Conservation (phyloP, 2,113 vertebrate genomes). For the Cyanoderma ruficeps region DNA sequence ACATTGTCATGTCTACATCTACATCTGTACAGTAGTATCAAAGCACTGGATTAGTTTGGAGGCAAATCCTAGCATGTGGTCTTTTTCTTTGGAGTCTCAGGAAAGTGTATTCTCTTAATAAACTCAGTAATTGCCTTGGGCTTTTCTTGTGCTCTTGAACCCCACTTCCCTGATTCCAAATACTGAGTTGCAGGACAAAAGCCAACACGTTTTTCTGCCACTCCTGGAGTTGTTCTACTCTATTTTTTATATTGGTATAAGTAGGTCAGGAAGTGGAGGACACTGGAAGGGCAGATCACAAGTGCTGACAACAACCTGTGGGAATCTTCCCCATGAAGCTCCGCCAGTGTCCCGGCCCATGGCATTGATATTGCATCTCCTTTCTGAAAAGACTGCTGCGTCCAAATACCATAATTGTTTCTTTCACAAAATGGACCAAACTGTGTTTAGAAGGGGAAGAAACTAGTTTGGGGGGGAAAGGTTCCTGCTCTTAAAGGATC, state of each 20-base stretch:
- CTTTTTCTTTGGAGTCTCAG: background rate
- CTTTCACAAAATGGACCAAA: background rate
- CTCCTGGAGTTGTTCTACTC: background rate
- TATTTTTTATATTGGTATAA: background rate
- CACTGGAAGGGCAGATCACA: background rate
- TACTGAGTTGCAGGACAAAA: background rate
- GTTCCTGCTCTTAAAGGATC: background rate
- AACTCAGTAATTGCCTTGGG: background rate
- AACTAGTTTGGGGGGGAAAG: fast-evolving
- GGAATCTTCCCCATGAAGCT: background rate
- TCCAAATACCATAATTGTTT: background rate
- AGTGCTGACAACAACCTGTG: background rate
- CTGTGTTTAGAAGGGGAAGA: background rate
- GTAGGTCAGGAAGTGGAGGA: background rate
- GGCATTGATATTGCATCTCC: background rate
- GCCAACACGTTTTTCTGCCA: background rate
- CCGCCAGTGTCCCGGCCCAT: background rate
- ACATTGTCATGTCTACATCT: background rate
- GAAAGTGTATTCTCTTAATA: background rate
- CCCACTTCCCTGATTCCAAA: background rate
- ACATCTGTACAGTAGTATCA: too few species aligned
- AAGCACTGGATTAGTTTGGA: background rate
- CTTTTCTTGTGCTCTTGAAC: background rate
- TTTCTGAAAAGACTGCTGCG: background rate
- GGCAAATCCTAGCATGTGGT: background rate